Conservation (phyloP, 2,888 invertebrate genomes). For the Sphaerophoria rueppellii region DNA sequence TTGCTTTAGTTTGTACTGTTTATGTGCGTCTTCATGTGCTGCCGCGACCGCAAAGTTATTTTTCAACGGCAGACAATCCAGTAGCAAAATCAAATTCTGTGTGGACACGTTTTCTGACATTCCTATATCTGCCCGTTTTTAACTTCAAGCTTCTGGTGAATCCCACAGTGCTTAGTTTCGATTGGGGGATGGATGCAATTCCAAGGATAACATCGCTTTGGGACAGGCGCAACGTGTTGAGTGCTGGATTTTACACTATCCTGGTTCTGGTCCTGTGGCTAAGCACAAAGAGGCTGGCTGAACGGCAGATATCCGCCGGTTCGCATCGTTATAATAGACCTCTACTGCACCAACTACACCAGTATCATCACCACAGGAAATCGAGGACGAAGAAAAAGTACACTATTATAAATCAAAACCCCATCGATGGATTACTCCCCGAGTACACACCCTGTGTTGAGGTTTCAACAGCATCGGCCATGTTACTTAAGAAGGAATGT, state of each 20-base stretch:
- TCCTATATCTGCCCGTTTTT: conserved; percentile 94
- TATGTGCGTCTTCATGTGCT: conserved; percentile 90
- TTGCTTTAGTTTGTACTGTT: conserved; percentile 87
- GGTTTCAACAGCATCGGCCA: conserved; percentile 71
- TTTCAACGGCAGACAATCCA: conserved; percentile 97
- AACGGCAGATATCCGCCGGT: conserved; percentile 61
- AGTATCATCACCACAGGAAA: conserved; percentile 78
- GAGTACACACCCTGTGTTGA: conserved; percentile 63
- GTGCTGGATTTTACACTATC: conserved; percentile 88
- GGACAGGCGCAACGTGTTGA: conserved; percentile 91
- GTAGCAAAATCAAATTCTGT: conserved; percentile 93
- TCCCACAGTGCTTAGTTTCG: conserved; percentile 95
- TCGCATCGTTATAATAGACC: conserved; percentile 60
- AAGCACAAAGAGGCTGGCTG: conserved; percentile 75
- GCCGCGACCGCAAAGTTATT: conserved; percentile 87
- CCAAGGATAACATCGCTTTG: conserved; percentile 90
- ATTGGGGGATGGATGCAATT: conserved; percentile 99
- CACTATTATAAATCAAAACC: conserved; percentile 71
- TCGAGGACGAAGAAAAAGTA: conserved; percentile 81
- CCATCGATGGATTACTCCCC: conserved; percentile 59
- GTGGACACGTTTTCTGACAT: conserved; percentile 93
- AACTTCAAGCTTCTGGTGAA: conserved; percentile 94
- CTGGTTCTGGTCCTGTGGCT: conserved; percentile 78
- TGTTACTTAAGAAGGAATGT: conserved; percentile 77
- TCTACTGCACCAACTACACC: conserved; percentile 74